phyloP scores from a whole-genome alignment of 2,888 invertebrate genomes.

The Autographa gamma region DNA sequence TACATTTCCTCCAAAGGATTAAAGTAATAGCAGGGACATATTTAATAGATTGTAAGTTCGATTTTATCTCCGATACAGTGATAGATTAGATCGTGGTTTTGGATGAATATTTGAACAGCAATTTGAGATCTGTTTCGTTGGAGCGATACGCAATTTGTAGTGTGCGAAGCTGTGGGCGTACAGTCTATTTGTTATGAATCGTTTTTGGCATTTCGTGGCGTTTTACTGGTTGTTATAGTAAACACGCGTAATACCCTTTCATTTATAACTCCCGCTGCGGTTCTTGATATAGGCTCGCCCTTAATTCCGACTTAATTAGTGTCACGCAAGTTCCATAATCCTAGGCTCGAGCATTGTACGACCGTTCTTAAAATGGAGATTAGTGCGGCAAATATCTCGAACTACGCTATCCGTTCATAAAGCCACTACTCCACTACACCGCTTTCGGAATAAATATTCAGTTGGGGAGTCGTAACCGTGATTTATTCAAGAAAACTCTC shows the following conservation, averaged over 20 bases:
- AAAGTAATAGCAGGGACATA: conserved; percentile 80
- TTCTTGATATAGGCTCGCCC: conserved; percentile 87
- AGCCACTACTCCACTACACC: conserved; percentile 71
- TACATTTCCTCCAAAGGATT: conserved; percentile 82
- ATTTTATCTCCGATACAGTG: conserved; percentile 40
- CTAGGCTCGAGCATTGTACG: conserved; percentile 86
- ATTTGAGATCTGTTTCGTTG: conserved; percentile 46
- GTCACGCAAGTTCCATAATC: conserved; percentile 89
- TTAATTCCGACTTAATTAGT: conserved; percentile 89
- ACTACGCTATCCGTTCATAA: conserved; percentile 84
- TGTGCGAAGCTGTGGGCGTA: conserved; percentile 37
- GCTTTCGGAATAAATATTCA: conserved; percentile 55
- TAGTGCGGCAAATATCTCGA: conserved; percentile 87
- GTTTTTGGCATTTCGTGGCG: conserved; percentile 63
- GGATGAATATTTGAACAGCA: conserved; percentile 50
- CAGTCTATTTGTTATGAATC: conserved; percentile 55
- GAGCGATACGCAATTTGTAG: conserved; percentile 41
- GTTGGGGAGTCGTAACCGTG: conserved; percentile 44
- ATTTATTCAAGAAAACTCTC: conserved; percentile 53
- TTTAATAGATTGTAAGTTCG: conserved; percentile 64
- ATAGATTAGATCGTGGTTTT: conserved; percentile 42
- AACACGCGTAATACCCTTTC: conserved; percentile 86
- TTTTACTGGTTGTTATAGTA: conserved; percentile 75
- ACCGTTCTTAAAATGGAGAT: conserved; percentile 89
- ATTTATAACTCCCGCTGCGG: conserved; percentile 87